Evolutionary conservation across 2,113 vertebrate genomes (phyloP), one percentile per base, ranked within the genome.

Genomic region (Butastur rufipennis): DNA sequence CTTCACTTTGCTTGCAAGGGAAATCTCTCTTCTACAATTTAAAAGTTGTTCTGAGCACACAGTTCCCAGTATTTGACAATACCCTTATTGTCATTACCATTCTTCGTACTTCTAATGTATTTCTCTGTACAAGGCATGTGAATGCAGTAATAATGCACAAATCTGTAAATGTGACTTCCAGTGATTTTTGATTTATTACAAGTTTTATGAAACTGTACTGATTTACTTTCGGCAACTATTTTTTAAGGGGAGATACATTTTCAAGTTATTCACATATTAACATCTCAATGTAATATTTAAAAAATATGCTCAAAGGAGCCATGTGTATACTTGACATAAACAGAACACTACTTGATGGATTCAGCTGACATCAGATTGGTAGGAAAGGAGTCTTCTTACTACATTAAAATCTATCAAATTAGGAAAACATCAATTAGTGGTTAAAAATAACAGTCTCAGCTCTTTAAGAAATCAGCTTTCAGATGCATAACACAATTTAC

Each of bases 401-500:
- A 61, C 68, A 56, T 63, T 85, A 65, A 85, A 84, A 84, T 59
- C 42, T 81, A 92, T 78, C 78, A 96, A 78, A 45, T 81, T 31
- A 78, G 73, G 52, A 92, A 96, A 89, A 86, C 56, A 85, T 50
- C n/a, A 89, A 62, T 95, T 81, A 93, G 70, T 47, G 72, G 71
- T 92, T 94, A 93, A 95, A 90, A 91, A 90, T 73, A 86, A 65
- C 8, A 93, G 48, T 42, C 26, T 40, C 22, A 31, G n/a, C 80
- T 94, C 26, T 94, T 93, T 56, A 80, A 95, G 74, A 74, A 96
- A 81, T 52, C 56, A 93, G 63, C 16, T 58, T 96, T 68, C 43
- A 61, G 53, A 29, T 65, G 61, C 34, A 16, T 68, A 95, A 88
- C 16, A 45, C 16, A 48, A 32, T 81, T 94, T 86, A 78, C 48